Evolutionary conservation across 2,113 vertebrate genomes (phyloP), one percentile per base, ranked within the genome.

Genomic region (Trichechus manatus): DNA sequence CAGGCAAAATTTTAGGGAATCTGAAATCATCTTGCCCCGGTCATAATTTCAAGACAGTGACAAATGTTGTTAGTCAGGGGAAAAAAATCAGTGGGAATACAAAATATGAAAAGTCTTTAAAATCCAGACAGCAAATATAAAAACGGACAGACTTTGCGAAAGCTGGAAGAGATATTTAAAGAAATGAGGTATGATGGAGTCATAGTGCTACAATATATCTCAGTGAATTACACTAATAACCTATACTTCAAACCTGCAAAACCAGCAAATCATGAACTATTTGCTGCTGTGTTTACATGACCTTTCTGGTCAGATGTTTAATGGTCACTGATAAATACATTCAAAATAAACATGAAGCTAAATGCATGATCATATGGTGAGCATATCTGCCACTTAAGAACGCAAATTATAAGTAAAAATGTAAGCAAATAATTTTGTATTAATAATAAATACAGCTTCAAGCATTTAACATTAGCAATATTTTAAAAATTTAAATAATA

Each of bases 401-500:
- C 98, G 98, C 98, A 98, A 98, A 98, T 95, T 96, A 86, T 98
- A 98, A 98, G 97, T 98, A 98, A 98, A 98, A 98, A 98, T 95
- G 95, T 98, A 98, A 98, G 98, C 98, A 97, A 98, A 98, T 95
- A 98, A 98, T 97, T 98, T 97, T 97, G 89, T 97, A 98, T 97
- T 98, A 81, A 96, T 98, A 98, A 99, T 98, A 98, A 98, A 98
- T 98, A 99, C 92, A 98, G 97, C 97, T 97, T 98, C 95, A 97
- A 98, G 98, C 98, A 97, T 98, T 98, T 98, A 98, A 98, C 98
- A 98, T 98, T 95, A 98, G 98, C 96, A 98, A 93, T 98, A 97
- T 98, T 98, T 98, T 96, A 20, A 98, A 98, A 98, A 97, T 98
- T 98, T 98, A 99, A 99, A 99, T 98, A 99, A 99, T 98, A 99